phyloP scores from a whole-genome alignment of 2,888 invertebrate genomes.

The Acleris sparsana region DNA sequence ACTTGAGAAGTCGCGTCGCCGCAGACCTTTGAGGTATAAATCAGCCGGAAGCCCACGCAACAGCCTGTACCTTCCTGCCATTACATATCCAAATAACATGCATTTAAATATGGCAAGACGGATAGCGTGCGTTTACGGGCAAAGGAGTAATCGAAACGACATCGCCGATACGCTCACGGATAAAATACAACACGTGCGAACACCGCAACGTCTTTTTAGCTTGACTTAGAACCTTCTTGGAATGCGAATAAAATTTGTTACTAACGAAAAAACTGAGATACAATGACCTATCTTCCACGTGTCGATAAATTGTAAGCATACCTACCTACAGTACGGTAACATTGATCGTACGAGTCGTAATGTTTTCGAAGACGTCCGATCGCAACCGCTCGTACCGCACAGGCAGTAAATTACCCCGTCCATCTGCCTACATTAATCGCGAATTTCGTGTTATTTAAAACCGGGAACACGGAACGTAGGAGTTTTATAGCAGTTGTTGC shows the following conservation, averaged over 20 bases:
- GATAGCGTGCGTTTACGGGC: conserved; percentile 31
- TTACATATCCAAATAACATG: conserved; percentile 49
- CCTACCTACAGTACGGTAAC: conserved; percentile 1
- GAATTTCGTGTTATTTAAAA: conserved; percentile 57
- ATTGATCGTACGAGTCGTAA: conserved; percentile 12
- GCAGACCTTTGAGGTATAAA: conserved; percentile 51
- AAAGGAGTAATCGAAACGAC: conserved; percentile 23
- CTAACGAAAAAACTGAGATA: too few species aligned
- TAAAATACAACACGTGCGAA: neutral
- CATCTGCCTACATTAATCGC: conserved; percentile 62
- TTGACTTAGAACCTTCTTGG: too few species aligned
- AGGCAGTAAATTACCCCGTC: conserved; percentile 59
- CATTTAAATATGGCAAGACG: conserved; percentile 43
- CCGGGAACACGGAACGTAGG: conserved; percentile 49
- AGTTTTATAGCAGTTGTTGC: conserved; percentile 55
- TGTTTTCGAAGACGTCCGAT: conserved; percentile 49
- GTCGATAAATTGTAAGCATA: too few species aligned
- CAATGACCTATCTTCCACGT: too few species aligned
- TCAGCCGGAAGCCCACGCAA: conserved; percentile 53
- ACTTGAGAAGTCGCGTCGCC: conserved; percentile 46
- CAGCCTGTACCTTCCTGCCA: conserved; percentile 34
- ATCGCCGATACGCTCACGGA: conserved; percentile 25
- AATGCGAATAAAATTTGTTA: too few species aligned
- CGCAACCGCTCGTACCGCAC: conserved; percentile 50
- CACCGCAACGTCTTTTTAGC: too few species aligned